Evolutionary conservation across 2,797 vertebrate genomes (phyloP).

Genomic region (Pangasius macronema): DNA sequence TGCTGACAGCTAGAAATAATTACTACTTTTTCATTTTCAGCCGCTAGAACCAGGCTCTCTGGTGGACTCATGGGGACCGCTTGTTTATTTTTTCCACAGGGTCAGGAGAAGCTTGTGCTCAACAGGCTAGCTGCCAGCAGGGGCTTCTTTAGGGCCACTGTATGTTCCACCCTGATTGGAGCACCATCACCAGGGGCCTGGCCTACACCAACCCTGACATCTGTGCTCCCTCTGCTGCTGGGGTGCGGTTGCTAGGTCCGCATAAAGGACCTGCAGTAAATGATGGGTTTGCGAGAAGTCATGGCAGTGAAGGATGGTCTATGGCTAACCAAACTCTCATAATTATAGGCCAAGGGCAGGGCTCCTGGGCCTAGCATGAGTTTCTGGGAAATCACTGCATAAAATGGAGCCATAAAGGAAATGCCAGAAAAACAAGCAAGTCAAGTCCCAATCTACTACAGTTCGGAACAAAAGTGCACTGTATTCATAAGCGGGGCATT

Average conservation of each 20-base stretch:
- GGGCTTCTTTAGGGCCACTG: conserved; percentile 51
- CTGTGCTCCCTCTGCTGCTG: conserved; percentile 54
- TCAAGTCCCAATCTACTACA: conserved; percentile 28
- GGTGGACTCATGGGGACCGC: conserved; percentile 44
- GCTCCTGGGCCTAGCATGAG: conserved; percentile 49
- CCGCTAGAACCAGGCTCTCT: conserved; percentile 49
- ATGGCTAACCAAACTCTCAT: conserved; percentile 57
- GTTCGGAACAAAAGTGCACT: conserved; percentile 34
- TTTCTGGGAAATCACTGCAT: conserved; percentile 61
- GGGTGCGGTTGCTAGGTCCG: conserved; percentile 49
- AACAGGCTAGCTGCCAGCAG: conserved; percentile 55
- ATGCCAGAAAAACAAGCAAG: conserved; percentile 44
- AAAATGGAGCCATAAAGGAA: conserved; percentile 53
- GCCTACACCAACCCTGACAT: conserved; percentile 58
- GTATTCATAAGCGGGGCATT: conserved; percentile 29
- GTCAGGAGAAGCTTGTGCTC: conserved; percentile 50
- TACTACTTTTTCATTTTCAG: conserved; percentile 36
- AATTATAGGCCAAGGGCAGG: conserved; percentile 56
- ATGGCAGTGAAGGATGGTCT: conserved; percentile 57
- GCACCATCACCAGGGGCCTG: conserved; percentile 50
- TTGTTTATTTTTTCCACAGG: conserved; percentile 49
- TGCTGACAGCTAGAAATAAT: conserved; percentile 40
- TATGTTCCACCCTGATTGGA: conserved; percentile 47
- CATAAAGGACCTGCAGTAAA: conserved; percentile 59
- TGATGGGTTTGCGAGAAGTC: conserved; percentile 54